phyloP scores from a whole-genome alignment of 2,888 invertebrate genomes.

The Lacanobia oleracea region DNA sequence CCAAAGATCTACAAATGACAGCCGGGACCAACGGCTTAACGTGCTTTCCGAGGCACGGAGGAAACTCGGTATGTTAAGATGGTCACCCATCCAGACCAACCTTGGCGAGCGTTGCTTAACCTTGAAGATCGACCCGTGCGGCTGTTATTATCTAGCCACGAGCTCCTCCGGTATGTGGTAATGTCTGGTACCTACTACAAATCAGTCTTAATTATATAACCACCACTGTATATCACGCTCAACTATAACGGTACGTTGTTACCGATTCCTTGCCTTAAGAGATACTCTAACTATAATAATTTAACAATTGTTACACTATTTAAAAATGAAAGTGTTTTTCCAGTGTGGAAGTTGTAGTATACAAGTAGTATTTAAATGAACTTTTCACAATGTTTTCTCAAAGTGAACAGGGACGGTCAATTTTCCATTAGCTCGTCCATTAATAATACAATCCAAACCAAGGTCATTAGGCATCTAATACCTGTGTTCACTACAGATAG shows the following conservation, averaged over 20 bases:
- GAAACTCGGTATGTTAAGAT: too few species aligned
- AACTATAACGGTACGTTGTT: not conserved
- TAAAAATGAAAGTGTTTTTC: not conserved
- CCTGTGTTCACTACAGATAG: not conserved
- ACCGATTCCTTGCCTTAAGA: not conserved
- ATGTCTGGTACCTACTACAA: too few species aligned
- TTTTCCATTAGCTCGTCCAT: not conserved
- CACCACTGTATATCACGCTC: too few species aligned
- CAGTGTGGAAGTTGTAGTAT: not conserved
- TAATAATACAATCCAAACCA: not conserved
- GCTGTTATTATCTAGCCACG: too few species aligned
- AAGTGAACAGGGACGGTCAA: not conserved
- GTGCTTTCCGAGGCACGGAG: too few species aligned
- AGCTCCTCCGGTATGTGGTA: too few species aligned
- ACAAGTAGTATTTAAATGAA: not conserved
- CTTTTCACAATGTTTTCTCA: not conserved
- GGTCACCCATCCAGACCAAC: too few species aligned
- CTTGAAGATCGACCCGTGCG: too few species aligned
- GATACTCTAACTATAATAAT: not conserved
- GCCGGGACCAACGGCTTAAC: too few species aligned
- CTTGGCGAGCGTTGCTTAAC: too few species aligned
- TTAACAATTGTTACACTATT: not conserved
- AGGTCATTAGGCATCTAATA: not conserved
- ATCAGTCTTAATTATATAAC: too few species aligned
- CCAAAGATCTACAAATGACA: too few species aligned